These are phyloP conservation scores for Sarcophaga bullata DNA, from an alignment of 1,140 invertebrate species.

Conservation along the genomic window DNA sequence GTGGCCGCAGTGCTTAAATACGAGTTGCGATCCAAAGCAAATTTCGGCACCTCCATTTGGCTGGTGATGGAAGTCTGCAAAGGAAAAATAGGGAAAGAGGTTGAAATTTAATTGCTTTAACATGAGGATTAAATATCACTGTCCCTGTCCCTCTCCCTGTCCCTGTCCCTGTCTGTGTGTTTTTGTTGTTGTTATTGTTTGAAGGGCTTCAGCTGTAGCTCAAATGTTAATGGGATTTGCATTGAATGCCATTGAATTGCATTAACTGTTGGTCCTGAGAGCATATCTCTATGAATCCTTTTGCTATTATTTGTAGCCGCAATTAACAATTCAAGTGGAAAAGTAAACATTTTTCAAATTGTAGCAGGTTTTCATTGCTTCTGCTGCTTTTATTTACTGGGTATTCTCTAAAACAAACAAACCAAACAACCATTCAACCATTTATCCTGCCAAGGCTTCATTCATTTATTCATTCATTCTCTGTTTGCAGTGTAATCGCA, in stretches of 20 bases:
- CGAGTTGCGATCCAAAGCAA: slow-evolving; percentile 64
- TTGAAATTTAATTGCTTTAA: too few species aligned
- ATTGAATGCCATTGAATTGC: neutral
- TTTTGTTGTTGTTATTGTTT: too few species aligned
- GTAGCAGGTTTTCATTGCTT: slow-evolving; percentile 41
- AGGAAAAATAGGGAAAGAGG: slow-evolving; percentile 5
- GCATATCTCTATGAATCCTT: neutral
- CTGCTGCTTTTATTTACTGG: neutral
- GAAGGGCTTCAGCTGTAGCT: too few species aligned
- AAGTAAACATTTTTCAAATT: slow-evolving; percentile 37
- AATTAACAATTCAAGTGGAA: slow-evolving; percentile 45
- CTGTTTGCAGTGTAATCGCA: slow-evolving; percentile 43
- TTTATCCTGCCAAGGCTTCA: too few species aligned
- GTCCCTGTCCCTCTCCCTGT: neutral
- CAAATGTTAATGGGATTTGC: slow-evolving; percentile 23
- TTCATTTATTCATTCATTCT: too few species aligned
- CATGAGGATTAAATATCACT: neutral
- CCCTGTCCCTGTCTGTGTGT: too few species aligned
- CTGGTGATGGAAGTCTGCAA: slow-evolving; percentile 57
- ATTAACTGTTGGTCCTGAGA: neutral
- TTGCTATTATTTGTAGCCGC: slow-evolving; percentile 22
- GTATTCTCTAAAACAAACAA: neutral
- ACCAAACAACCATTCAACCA: neutral
- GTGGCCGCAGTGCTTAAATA: slow-evolving; percentile 52
- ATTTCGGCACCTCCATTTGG: slow-evolving; percentile 64